Evolutionary conservation across 2,113 vertebrate genomes (phyloP).

Genomic region (Copsychus sechellarum): DNA sequence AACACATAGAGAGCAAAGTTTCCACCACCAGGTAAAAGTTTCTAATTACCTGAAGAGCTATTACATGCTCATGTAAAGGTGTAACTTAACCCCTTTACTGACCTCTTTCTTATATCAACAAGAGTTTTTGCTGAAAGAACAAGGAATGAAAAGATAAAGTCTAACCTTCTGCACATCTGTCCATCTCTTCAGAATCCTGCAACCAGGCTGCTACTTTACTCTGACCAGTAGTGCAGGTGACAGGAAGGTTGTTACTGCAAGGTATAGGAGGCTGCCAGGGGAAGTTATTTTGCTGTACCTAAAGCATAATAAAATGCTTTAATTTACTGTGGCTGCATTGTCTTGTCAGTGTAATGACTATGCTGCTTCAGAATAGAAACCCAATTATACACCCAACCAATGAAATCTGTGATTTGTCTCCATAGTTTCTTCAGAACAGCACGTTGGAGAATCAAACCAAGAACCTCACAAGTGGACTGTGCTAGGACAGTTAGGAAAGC

Average conservation of each 20-base stretch:
- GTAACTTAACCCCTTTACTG: not conserved
- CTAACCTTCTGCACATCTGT: constrained; percentile 96
- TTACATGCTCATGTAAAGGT: not conserved
- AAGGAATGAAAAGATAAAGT: not conserved
- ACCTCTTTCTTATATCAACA: not conserved
- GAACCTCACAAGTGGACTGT: not conserved
- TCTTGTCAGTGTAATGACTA: not conserved
- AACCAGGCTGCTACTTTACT: constrained; percentile 97
- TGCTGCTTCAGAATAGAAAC: not conserved
- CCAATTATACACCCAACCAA: not conserved
- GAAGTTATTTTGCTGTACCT: constrained; percentile 84
- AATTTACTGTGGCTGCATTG: not conserved
- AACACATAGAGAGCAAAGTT: not conserved
- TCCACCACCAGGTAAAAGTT: not conserved
- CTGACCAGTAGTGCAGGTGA: constrained; percentile 91
- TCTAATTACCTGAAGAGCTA: not conserved
- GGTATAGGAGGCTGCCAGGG: constrained; percentile 79
- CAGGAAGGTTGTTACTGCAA: constrained; percentile 87
- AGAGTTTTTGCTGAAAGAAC: not conserved
- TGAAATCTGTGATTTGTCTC: not conserved
- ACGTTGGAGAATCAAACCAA: not conserved
- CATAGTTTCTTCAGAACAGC: not conserved
- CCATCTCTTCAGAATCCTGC: constrained; percentile 97
- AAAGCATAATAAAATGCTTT: constrained; percentile 26
- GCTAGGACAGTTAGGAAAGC: not conserved